These are phyloP conservation scores for Aplidium turbinatum DNA, from an alignment of 23 tunicate genomes.

Conservation along the genomic window DNA sequence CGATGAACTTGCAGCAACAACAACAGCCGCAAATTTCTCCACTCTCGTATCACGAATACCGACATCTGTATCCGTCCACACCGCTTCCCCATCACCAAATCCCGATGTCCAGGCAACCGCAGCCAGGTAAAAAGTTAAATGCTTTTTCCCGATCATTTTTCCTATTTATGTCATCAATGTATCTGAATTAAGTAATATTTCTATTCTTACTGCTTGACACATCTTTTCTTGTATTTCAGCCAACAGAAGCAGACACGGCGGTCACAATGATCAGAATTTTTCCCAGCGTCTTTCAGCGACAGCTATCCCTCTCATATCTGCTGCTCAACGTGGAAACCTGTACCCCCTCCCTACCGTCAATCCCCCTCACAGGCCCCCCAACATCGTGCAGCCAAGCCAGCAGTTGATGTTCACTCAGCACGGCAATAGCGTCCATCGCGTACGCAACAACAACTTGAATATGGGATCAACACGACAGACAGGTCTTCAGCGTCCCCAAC, in stretches of 20 bases:
- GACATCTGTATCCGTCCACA: constrained; percentile 32
- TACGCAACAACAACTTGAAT: not conserved
- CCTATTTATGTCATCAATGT: too few species aligned
- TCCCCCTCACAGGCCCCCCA: constrained; percentile 23
- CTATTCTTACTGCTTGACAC: too few species aligned
- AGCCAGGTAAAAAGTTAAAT: too few species aligned
- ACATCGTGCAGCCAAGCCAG: constrained; percentile 16
- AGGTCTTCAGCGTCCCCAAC: constrained; percentile 41
- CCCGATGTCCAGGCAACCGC: constrained; percentile 30
- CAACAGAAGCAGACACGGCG: constrained; percentile 9
- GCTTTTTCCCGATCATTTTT: too few species aligned
- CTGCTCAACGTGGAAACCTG: constrained; percentile 17
- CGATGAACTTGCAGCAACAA: constrained; percentile 35
- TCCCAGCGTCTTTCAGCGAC: constrained; percentile 20
- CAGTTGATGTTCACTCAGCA: constrained; percentile 22
- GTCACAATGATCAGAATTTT: constrained; percentile 17
- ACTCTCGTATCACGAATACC: constrained; percentile 27
- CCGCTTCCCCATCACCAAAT: constrained; percentile 5
- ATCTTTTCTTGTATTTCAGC: constrained; percentile 14
- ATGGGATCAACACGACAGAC: constrained; percentile 28
- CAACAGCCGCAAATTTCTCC: constrained; percentile 35
- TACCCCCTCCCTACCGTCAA: constrained; percentile 43
- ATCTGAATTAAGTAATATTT: too few species aligned
- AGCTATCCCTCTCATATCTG: constrained; percentile 26
- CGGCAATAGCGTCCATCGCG: constrained; percentile 9